Base-by-base conservation (phyloP, 2,113 vertebrate species). In the Thomomys bottae region DNA sequence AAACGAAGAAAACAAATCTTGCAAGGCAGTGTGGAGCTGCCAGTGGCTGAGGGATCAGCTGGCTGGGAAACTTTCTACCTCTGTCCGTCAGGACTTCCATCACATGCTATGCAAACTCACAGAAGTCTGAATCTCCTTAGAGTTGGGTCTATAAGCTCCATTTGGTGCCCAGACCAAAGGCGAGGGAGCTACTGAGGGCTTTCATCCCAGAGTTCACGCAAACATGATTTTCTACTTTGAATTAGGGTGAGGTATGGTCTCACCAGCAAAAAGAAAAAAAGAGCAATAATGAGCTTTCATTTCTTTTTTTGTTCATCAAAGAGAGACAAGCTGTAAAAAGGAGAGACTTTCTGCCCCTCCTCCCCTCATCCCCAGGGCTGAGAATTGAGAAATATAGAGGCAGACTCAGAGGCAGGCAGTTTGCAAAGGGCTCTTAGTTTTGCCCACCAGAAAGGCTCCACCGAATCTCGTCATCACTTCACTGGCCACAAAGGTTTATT, bases 291-390 rank as follows among this genome's bases (percentile, higher is more conserved):
- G 34, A 49, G 68, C 36, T 3, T 36, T 80, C 76, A 7, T 73
- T 64, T 71, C 73, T 72, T 76, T 42, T n/a, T 81, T 61, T 86
- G 17, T 32, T 88, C 88, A 88, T 95, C 94, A 94, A 86, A 95
- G 86, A 71, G 80, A 92, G 71, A 32, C 45, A 40, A n/a, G 57
- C 70, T 84, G 83, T 84, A 75, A 88, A 92, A 72, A 76, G 79
- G 42, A 34, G 34, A 23, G 34, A 17, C 10, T 11, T 11, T 11
- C 45, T 45, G 14, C 49, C 14, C 49, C 3, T 79, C 68, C n/a
- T n/a, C n/a, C n/a, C n/a, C n/a, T n/a, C n/a, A n/a, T n/a, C n/a
- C 45, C 57, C 34, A 8, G 15, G 79, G 45, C 28, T 42, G 42
- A 87, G 87, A 71, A 95, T 54, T 73, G 26, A 12, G 92, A 83